Evolutionary conservation across 2,113 vertebrate genomes (phyloP).

Genomic region (Euleptes europaea): DNA sequence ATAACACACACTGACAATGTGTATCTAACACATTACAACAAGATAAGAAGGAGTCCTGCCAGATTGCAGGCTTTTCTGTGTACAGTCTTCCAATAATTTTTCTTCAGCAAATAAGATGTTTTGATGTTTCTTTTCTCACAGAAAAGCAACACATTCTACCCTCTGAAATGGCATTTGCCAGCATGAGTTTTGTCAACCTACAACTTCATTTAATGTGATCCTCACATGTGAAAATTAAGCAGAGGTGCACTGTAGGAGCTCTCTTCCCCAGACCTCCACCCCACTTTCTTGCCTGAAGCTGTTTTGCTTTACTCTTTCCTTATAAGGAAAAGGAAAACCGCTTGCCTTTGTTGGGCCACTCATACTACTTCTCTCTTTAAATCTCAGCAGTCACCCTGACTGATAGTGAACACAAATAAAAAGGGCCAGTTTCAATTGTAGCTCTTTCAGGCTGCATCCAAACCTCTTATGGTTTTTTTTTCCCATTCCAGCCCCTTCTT

Average conservation of each 20-base stretch:
- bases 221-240: neutral
- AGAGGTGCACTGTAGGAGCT: neutral
- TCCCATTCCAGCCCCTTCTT: too few relatives aligned
- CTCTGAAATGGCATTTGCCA: neutral
- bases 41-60: neutral
- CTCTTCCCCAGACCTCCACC: neutral
- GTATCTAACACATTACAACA: neutral
- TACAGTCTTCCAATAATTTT: neutral
- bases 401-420: neutral
- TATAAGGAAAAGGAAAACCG: neutral
- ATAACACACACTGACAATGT: constrained; percentile 2
- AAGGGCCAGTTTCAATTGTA: neutral
- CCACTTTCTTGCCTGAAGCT: neutral
- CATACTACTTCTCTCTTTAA: neutral
- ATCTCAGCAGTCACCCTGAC: neutral
- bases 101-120: neutral
- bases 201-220: neutral
- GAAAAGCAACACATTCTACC: neutral
- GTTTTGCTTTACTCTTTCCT: neutral
- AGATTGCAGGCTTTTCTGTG: neutral
- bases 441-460: neutral
- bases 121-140: rapidly evolving
- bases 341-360: neutral
- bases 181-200: neutral
- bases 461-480: neutral